These are phyloP conservation scores for Eupelmus urozonus DNA, from an alignment of 2,888 invertebrate genomes.

Conservation along the genomic window DNA sequence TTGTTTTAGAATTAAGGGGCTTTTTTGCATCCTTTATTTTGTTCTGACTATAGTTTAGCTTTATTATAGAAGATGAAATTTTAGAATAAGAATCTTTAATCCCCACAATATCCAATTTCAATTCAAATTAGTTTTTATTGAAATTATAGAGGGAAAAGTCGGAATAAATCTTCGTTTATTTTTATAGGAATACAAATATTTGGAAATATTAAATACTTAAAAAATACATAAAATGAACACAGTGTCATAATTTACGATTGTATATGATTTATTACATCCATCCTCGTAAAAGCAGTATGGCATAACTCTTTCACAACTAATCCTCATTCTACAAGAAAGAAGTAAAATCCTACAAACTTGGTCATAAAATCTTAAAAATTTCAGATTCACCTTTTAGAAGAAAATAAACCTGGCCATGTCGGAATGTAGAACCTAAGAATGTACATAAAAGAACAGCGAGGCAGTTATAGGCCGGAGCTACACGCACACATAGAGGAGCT, in stretches of 20 bases:
- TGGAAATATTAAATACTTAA: too few species aligned
- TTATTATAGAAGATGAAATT: neutral
- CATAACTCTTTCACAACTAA: too few species aligned
- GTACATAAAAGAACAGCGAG: constrained; percentile 42
- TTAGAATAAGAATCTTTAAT: neutral
- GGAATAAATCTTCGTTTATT: too few species aligned
- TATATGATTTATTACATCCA: too few species aligned
- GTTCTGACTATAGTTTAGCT: neutral
- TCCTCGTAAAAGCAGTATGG: too few species aligned
- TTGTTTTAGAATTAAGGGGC: constrained; percentile 29
- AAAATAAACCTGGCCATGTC: constrained; percentile 31
- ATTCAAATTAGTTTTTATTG: too few species aligned
- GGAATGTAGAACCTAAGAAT: constrained; percentile 47
- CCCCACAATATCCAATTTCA: neutral
- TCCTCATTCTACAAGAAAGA: too few species aligned
- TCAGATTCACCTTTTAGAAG: neutral
- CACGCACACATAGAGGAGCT: neutral
- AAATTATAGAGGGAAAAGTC: too few species aligned
- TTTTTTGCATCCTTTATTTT: neutral
- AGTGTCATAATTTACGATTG: too few species aligned
- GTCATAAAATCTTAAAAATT: neutral
- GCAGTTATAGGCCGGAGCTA: neutral
- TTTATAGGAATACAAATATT: too few species aligned
- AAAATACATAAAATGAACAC: too few species aligned
- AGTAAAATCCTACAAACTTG: too few species aligned